Evolutionary conservation across 2,113 vertebrate species (phyloP).

Genomic region (Cyprinodon tularosa): DNA sequence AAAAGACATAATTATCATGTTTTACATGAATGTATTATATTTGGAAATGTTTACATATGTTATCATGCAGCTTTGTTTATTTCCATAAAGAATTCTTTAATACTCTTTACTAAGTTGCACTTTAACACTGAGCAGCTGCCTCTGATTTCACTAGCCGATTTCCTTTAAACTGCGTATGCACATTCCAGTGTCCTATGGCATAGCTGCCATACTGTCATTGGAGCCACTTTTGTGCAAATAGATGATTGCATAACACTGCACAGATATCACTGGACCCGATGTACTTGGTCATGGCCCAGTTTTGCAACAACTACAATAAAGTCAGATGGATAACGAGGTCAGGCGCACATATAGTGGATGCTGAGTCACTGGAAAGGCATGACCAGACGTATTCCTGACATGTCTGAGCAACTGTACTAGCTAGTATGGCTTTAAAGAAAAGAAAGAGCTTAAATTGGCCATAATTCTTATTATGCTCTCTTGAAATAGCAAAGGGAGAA

Average conservation of each 20-base stretch:
- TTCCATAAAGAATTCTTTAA: no score
- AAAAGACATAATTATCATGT: no score
- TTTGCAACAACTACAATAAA: slow-evolving; percentile 61
- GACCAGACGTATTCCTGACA: slow-evolving; percentile 28
- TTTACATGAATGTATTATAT: not conserved
- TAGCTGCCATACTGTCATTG: not conserved
- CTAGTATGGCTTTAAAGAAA: not conserved
- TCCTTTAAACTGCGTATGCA: not conserved
- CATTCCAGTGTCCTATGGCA: not conserved
- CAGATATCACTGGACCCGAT: slow-evolving; percentile 30
- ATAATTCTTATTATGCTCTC: slow-evolving; percentile 14
- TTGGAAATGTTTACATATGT: not conserved
- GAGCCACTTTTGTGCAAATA: not conserved
- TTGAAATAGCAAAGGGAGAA: not conserved
- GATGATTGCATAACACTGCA: slow-evolving; percentile 40
- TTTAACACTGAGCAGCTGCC: not conserved
- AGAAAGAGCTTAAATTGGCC: not conserved
- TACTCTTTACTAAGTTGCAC: not conserved
- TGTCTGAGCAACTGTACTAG: slow-evolving; percentile 8
- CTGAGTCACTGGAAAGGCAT: slow-evolving; percentile 57
- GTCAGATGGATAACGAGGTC: slow-evolving; percentile 14
- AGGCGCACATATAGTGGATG: slow-evolving; percentile 20
- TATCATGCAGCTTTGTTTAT: no score
- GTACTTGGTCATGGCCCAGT: slow-evolving; percentile 17
- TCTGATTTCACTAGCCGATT: not conserved